phyloP scores from a whole-genome alignment of 2,113 vertebrate species.

The Cercocebus atys region DNA sequence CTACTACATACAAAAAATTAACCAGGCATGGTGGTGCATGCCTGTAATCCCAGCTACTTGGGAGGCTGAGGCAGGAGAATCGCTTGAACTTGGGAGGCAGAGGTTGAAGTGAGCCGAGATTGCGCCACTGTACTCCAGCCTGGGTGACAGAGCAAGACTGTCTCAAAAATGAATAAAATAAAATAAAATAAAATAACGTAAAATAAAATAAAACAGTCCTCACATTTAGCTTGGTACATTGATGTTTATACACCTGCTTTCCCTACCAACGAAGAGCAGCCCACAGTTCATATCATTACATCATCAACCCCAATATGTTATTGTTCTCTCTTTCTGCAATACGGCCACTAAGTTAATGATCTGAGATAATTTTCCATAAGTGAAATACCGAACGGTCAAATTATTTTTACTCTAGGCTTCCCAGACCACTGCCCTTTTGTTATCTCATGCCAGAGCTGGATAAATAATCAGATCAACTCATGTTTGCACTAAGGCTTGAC shows the following conservation, averaged over 20 bases:
- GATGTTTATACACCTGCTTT: slow-evolving; percentile 64
- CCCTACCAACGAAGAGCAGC: slow-evolving; percentile 34
- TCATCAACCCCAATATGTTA: not conserved
- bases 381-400: not conserved
- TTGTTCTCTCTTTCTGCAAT: slow-evolving; percentile 24
- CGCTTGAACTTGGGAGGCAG: no score
- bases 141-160: no score
- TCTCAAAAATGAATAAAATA: no score
- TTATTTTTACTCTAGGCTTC: slow-evolving; percentile 23
- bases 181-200: not conserved
- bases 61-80: no score
- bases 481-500: slow-evolving; percentile 41
- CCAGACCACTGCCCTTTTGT: not conserved
- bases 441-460: not conserved
- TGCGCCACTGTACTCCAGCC: no score
- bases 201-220: slow-evolving; percentile 17
- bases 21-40: no score
- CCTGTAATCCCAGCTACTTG: no score
- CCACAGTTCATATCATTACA: not conserved
- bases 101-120: no score
- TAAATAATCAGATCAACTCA: not conserved
- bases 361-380: slow-evolving; percentile 43
- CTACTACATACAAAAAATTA: no score
- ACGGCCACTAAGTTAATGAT: slow-evolving; percentile 44
- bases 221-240: not conserved